Conservation (phyloP, 2,113 vertebrate species). For the Atherinomorus stipes region DNA sequence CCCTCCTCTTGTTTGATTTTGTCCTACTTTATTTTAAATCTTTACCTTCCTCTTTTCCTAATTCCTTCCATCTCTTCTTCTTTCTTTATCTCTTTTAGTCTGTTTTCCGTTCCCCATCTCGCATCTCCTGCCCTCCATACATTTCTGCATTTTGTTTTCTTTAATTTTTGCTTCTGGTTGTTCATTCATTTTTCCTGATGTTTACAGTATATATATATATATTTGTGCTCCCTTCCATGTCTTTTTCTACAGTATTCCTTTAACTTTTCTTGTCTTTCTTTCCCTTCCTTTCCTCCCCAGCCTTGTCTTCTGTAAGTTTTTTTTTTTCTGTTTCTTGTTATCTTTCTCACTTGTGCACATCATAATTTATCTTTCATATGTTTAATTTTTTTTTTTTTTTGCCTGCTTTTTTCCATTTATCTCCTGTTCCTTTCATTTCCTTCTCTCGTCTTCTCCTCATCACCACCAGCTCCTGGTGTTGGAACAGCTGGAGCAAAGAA, state of each 20-base stretch:
- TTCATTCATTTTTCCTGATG: too few relatives aligned
- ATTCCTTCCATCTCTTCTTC: background rate
- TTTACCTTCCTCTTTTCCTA: background rate
- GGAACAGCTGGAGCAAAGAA: constrained; percentile 60
- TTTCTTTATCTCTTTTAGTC: background rate
- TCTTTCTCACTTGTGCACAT: constrained; percentile 4
- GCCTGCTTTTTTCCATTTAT: too few relatives aligned
- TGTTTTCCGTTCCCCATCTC: background rate
- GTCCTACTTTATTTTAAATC: background rate
- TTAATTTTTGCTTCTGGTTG: too few relatives aligned
- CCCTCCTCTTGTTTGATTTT: background rate
- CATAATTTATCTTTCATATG: background rate
- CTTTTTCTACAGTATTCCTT: background rate
- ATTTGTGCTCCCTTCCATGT: background rate
- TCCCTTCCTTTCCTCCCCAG: too few relatives aligned
- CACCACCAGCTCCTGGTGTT: constrained; percentile 29
- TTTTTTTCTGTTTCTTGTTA: background rate
- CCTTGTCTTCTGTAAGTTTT: background rate
- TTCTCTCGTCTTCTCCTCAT: constrained; percentile 23
- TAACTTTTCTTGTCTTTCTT: background rate
- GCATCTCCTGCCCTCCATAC: background rate
- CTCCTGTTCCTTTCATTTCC: background rate
- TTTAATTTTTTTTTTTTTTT: background rate
- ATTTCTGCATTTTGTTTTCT: background rate
- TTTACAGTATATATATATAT: too few relatives aligned